Evolutionary conservation across 37 sponge, comb jelly and placozoan species (phyloP), one percentile per base, ranked within the genome.

Genomic region (Geodia barretti): DNA sequence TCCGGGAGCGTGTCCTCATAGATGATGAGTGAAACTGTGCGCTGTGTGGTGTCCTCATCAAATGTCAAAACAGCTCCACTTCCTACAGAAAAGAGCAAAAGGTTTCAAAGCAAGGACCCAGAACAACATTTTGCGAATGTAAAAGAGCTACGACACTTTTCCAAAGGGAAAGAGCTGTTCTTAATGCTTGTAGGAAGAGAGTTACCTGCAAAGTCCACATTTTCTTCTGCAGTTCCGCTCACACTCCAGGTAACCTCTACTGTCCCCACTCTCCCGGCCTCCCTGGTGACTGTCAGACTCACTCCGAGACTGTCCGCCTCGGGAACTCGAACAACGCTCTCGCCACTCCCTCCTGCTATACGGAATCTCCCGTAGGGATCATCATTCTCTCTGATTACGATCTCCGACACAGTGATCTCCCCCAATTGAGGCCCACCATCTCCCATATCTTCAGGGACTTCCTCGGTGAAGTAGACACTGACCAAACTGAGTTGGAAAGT

Each of bases 361-460:
- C n/a, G 41, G 43, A 95, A 95, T 25, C 40, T 39, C 20, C 95
- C 95, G 28, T 75, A 69, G 24, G 95, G 86, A 79, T 87, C 92
- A 70, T 95, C 95, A 70, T 91, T 91, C 39, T 80, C 81, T 20
- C 82, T 38, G 25, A 96, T 93, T 37, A 65, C 64, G 21, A 92
- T 77, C 20, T 35, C 70, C 29, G 87, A 43, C 39, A 41, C 32
- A 19, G 70, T 65, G 25, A 73, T 54, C 60, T 43, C 40, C 7
- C 92, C 95, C 9, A 95, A 41, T 2, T 23, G 31, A 14, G 90
- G 87, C 1, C 69, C 79, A 28, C 68, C 34, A 30, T 7, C 28
- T 21, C 23, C 63, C 7, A 32, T 19, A 33, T 20, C 37, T 5
- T 8, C 20, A 23, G 37, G 33, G 19, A 87, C 75, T 74, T 81